phyloP scores from a whole-genome alignment of 2,888 invertebrate species.

The Lycia hirtaria region DNA sequence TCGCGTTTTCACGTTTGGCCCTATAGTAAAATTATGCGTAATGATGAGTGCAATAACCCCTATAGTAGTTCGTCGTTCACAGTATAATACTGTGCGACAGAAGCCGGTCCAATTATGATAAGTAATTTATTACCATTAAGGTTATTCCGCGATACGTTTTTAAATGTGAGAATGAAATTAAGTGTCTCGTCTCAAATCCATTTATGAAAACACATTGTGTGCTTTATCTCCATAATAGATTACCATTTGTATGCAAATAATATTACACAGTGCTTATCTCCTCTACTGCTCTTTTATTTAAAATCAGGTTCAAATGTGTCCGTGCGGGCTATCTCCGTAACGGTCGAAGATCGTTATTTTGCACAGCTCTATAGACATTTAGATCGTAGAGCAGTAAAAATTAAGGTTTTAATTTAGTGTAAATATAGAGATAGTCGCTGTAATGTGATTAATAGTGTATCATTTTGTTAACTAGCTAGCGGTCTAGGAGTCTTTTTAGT shows the following conservation, averaged over 20 bases:
- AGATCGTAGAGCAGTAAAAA: slow-evolving; percentile 18
- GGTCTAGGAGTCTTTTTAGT: slow-evolving; percentile 67
- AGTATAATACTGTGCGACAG: slow-evolving; percentile 9
- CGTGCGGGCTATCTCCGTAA: slow-evolving; percentile 39
- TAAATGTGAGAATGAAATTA: slow-evolving; percentile 38
- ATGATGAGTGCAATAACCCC: too few species aligned
- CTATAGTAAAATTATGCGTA: too few species aligned
- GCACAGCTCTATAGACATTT: slow-evolving; percentile 14
- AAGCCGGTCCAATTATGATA: slow-evolving; percentile 35
- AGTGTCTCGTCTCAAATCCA: slow-evolving; percentile 44
- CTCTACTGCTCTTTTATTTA: slow-evolving; percentile 48
- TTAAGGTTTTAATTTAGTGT: slow-evolving; percentile 38
- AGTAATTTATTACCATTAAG: slow-evolving; percentile 36
- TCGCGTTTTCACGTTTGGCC: too few species aligned
- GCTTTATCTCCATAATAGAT: slow-evolving; percentile 55
- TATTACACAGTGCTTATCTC: slow-evolving; percentile 51
- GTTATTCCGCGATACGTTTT: slow-evolving; percentile 31
- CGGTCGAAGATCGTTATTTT: slow-evolving; percentile 21
- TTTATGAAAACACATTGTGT: slow-evolving; percentile 52
- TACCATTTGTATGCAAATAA: slow-evolving; percentile 65
- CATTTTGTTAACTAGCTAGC: slow-evolving; percentile 76
- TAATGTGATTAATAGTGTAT: slow-evolving; percentile 67
- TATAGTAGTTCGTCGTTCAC: too few species aligned
- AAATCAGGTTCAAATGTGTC: slow-evolving; percentile 34
- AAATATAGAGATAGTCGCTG: slow-evolving; percentile 61